Evolutionary conservation across 92 coral and sea anemone genomes (phyloP).

Genomic region (Epizoanthus stellaris): DNA sequence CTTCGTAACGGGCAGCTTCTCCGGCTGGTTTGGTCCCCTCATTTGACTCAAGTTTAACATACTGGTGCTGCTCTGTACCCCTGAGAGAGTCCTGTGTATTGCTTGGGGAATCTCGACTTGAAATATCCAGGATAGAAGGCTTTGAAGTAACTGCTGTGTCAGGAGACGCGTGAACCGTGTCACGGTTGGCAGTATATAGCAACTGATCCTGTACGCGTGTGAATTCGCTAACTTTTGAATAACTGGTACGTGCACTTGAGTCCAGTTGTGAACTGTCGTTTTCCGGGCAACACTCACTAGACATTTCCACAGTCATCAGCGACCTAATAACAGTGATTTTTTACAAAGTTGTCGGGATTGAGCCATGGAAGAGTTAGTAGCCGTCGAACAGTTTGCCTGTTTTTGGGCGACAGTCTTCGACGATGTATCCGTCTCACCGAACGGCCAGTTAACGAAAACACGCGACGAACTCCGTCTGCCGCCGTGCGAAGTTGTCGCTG

Average conservation of each 20-base stretch:
- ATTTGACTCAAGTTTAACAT: conserved; percentile 25
- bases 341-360: not conserved
- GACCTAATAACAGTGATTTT: not conserved
- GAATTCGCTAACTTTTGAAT: conserved; percentile 18
- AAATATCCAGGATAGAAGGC: conserved; percentile 21
- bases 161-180: conserved; percentile 18
- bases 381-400: not conserved
- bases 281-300: conserved; percentile 3
- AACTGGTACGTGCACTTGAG: conserved; percentile 12
- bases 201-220: conserved; percentile 31
- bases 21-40: conserved; percentile 48
- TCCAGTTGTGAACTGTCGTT: conserved; percentile 13
- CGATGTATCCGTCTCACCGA: conserved; percentile 9
- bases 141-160: conserved; percentile 13
- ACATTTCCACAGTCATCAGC: conserved; percentile 32
- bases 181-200: conserved; percentile 35
- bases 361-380: not conserved
- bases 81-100: conserved; percentile 9
- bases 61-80: conserved; percentile 23
- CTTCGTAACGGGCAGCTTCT: conserved; percentile 61
- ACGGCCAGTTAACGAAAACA: conserved; percentile 52
- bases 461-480: conserved; percentile 65
- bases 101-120: not conserved
- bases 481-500: conserved; percentile 85
- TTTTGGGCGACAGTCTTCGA: not conserved